Conservation (phyloP, 2,797 vertebrate genomes). For the Diplodus puntazzo region DNA sequence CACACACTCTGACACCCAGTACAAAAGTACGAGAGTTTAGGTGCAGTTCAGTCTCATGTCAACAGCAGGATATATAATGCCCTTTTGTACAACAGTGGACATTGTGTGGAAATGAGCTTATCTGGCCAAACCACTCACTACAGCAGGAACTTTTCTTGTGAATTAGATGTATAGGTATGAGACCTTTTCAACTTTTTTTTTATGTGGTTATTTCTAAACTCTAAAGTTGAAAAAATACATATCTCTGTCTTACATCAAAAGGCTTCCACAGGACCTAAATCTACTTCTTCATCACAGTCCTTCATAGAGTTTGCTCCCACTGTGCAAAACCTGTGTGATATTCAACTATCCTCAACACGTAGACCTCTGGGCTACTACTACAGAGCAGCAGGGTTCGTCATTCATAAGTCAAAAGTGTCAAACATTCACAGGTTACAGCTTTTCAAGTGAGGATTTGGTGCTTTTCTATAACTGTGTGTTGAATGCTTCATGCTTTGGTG, state of each 20-base stretch:
- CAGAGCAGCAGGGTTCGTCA: slow-evolving; percentile 6
- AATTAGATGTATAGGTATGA: not conserved
- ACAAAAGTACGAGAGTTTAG: not conserved
- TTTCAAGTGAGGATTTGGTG: not conserved
- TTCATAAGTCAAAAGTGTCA: slow-evolving; percentile 8
- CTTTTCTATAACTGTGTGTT: not conserved
- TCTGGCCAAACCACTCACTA: not conserved
- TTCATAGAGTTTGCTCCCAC: not conserved
- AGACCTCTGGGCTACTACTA: not conserved
- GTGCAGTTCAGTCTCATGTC: slow-evolving; percentile 13
- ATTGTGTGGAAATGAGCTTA: not conserved
- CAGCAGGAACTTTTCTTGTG: not conserved
- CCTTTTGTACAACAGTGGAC: not conserved
- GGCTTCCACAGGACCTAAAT: not conserved
- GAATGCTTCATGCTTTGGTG: not conserved
- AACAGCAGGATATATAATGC: slow-evolving; percentile 31
- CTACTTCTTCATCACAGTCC: not conserved
- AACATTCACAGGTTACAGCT: slow-evolving; percentile 10
- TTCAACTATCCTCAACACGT: not conserved
- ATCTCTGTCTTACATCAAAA: not conserved
- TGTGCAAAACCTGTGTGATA: not conserved
- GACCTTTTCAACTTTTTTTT: not conserved
- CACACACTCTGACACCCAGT: slow-evolving; percentile 8
- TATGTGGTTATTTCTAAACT: not conserved
- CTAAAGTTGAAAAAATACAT: not conserved